Evolutionary conservation across 2,113 vertebrate genomes (phyloP).

Genomic region (Craseonycteris thonglongyai): DNA sequence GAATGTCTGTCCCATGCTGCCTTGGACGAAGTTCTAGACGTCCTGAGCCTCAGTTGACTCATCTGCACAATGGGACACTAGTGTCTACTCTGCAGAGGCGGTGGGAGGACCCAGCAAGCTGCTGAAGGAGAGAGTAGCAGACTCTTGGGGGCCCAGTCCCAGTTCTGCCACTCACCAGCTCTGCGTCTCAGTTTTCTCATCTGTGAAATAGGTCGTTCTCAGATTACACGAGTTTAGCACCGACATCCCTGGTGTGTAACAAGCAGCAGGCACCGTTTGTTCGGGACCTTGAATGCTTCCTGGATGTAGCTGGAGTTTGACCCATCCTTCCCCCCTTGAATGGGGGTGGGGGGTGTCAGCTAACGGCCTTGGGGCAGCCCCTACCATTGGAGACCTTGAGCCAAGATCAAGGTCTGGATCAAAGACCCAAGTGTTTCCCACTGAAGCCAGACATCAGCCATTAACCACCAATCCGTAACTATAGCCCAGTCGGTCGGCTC

Average conservation of each 20-base stretch:
- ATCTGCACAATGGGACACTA: neutral
- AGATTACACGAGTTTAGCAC: fast-evolving
- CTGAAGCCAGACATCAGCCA: neutral
- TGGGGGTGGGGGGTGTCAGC: neutral
- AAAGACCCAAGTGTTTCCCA: neutral
- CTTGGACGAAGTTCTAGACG: neutral
- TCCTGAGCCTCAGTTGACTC: neutral
- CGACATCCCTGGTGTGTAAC: fast-evolving
- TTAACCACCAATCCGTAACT: neutral
- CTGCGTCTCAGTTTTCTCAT: neutral
- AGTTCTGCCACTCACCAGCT: neutral
- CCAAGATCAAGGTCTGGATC: neutral
- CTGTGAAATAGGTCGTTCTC: neutral
- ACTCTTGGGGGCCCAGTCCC: neutral
- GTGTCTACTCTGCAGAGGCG: neutral
- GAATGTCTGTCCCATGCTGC: too few relatives aligned
- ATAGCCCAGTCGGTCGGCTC: neutral
- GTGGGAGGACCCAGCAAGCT: too few relatives aligned
- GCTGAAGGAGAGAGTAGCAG: neutral
- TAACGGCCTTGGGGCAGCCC: neutral
- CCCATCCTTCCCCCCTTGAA: fast-evolving
- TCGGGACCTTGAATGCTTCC: neutral
- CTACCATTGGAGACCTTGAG: neutral
- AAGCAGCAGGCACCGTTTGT: neutral
- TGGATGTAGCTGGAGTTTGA: neutral